These are phyloP conservation scores for Centropus unirufus DNA, from an alignment of 2,113 vertebrate genomes.

Conservation along the genomic window DNA sequence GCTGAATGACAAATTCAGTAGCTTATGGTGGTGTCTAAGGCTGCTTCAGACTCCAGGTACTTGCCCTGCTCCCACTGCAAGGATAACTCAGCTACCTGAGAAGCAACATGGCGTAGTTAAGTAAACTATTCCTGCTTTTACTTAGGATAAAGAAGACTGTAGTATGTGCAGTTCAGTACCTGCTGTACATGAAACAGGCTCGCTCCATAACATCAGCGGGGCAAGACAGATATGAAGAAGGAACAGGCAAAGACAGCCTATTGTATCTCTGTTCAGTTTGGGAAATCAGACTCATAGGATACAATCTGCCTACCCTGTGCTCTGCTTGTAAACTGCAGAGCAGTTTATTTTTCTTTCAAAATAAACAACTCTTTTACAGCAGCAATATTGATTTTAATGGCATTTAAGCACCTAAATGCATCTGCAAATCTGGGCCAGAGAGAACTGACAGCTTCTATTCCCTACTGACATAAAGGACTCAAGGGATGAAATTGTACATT, in stretches of 20 bases:
- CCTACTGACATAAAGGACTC: not conserved
- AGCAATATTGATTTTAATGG: conserved; percentile 3
- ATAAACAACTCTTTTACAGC: not conserved
- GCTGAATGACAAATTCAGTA: not conserved
- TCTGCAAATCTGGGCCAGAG: not conserved
- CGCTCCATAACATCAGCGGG: not conserved
- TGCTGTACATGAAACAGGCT: not conserved
- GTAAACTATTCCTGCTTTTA: not conserved
- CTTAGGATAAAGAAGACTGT: not conserved
- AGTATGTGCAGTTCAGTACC: not conserved
- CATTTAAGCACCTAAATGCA: conserved; percentile 10
- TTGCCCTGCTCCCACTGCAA: not conserved
- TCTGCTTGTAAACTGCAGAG: not conserved
- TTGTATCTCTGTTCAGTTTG: fast-evolving
- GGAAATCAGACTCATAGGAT: not conserved
- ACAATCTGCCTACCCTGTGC: not conserved
- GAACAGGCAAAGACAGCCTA: not conserved
- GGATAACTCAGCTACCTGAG: not conserved
- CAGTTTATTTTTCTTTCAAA: not conserved
- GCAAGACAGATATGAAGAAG: not conserved
- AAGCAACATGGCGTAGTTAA: not conserved
- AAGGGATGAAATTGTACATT: not conserved
- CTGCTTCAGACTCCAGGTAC: not conserved
- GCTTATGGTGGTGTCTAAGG: not conserved
- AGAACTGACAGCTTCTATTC: conserved; percentile 2